Base-by-base conservation (phyloP, 2,113 vertebrate genomes). In the Electrona antarctica region DNA sequence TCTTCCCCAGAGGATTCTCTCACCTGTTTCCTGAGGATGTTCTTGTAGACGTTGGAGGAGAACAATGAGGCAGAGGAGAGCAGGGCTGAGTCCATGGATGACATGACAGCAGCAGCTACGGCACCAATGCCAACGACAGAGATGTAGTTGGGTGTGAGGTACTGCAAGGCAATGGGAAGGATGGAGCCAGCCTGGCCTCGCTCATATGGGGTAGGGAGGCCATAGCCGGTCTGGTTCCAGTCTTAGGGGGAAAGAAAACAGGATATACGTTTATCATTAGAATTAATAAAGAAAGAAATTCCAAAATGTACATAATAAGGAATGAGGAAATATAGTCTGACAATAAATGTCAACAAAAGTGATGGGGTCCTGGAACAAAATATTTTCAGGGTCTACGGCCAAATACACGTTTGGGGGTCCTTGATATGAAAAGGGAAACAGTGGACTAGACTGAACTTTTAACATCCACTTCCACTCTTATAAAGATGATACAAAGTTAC, bases 51-150 rank as follows among this genome's bases (percentile, higher is more conserved):
- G 58, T 85, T 89, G 41, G 86, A 91, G 55, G 88, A 86, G 77
- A 93, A 89, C 60, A 92, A 28, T 2, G 85, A 90, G 9, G 91
- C 92, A 6, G 83, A 89, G 65, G 92, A 89, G 49, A 93, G 87
- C 54, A 94, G 87, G 29, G 91, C 90, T 0, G 92, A 93, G 79
- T 94, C 93, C 87, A 92, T 88, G 76, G 90, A 91, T 69, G 89
- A 90, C 84, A 88, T 89, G 78, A 93, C 92, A 1, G 93, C 93
- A 8, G 89, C 91, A 51, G 87, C 85, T 9, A 93, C 89, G 49
- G 86, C 89, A 59, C 91, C 91, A 8, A 91, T 88, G n/a, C 83
- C 67, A 0, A 87, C 75, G 60, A 87, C 51, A 4, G 90, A 89
- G 63, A 92, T 1, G 11, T 87, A 80, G 0, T n/a, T 0, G 4